Conservation (phyloP, 2,113 vertebrate genomes). For the Leptocoma aspasia region DNA sequence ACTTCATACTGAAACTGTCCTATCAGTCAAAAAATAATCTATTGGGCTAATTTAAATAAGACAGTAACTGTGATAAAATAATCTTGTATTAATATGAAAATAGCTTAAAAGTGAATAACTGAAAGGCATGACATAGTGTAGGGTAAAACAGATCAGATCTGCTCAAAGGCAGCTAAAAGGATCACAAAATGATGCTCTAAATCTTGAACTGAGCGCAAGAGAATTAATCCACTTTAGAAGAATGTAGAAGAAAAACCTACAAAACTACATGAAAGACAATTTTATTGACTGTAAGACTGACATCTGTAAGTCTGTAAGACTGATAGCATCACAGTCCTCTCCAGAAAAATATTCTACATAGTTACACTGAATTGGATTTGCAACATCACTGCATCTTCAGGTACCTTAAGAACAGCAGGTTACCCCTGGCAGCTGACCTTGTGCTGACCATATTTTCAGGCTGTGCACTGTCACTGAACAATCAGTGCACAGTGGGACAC, state of each 20-base stretch:
- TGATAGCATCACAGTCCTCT: background rate
- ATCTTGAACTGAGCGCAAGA: background rate
- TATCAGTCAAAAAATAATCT: background rate
- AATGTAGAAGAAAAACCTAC: background rate
- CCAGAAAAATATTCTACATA: background rate
- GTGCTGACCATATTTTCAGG: background rate
- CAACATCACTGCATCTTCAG: background rate
- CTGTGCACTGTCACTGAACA: background rate
- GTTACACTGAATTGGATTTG: background rate
- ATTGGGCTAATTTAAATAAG: background rate
- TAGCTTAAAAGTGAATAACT: background rate
- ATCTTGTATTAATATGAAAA: background rate
- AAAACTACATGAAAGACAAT: background rate
- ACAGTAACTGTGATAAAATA: background rate
- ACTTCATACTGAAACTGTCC: background rate
- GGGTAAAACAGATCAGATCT: background rate
- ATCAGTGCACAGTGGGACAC: background rate
- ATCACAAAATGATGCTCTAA: background rate
- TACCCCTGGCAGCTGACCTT: background rate
- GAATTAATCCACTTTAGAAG: background rate
- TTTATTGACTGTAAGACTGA: background rate
- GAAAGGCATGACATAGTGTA: background rate
- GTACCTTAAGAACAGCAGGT: background rate
- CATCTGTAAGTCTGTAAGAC: background rate
- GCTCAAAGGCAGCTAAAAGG: background rate